Conservation (phyloP, 1,140 invertebrate genomes). For the Adoxophyes honmai region DNA sequence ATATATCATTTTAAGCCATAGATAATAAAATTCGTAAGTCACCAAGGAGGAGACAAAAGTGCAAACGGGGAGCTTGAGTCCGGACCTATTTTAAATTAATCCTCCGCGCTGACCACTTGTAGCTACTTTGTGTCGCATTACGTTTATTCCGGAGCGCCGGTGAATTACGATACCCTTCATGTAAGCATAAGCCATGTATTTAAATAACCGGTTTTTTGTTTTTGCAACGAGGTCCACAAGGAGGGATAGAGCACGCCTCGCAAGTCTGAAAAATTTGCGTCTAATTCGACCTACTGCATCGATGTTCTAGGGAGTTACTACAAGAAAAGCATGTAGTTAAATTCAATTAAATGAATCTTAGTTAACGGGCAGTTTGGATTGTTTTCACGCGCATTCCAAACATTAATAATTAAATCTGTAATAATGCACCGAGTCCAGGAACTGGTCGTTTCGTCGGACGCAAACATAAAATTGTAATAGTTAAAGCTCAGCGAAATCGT, state of each 20-base stretch:
- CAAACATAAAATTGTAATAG: slow-evolving; percentile 72
- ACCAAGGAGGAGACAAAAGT: slow-evolving; percentile 62
- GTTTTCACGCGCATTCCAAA: neutral
- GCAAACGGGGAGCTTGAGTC: slow-evolving; percentile 20
- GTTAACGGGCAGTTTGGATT: neutral
- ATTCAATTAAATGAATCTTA: no score
- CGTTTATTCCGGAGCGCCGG: neutral
- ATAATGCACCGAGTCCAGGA: slow-evolving; percentile 30
- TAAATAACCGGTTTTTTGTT: no score
- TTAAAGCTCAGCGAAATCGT: slow-evolving; percentile 68
- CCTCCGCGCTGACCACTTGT: neutral
- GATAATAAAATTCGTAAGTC: slow-evolving; percentile 76
- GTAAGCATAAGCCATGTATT: neutral
- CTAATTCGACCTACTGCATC: no score
- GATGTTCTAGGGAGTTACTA: no score
- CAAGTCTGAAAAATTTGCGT: no score
- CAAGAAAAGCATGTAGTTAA: no score
- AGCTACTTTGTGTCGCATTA: slow-evolving; percentile 8
- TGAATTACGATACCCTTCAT: neutral
- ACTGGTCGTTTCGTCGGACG: slow-evolving; percentile 52
- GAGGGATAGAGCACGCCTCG: no score
- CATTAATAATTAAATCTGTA: slow-evolving; percentile 37
- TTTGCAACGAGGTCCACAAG: no score
- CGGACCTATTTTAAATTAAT: slow-evolving; percentile 7
- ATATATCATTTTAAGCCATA: slow-evolving; percentile 77